Base-by-base conservation (phyloP, 2,113 vertebrate genomes). In the Sardina pilchardus region DNA sequence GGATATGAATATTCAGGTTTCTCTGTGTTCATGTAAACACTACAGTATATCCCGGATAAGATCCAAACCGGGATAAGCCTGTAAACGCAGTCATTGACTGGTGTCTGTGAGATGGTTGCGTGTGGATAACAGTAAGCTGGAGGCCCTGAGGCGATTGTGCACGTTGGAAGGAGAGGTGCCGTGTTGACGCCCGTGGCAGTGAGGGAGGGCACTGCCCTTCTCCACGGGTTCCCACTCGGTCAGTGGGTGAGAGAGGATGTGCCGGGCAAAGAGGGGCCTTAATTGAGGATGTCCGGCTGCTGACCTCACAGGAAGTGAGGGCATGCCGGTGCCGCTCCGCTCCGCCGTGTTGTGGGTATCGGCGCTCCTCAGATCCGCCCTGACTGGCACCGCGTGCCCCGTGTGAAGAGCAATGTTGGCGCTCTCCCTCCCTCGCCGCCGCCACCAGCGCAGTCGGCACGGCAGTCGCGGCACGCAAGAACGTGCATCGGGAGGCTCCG, bases 261-360 rank as follows among this genome's bases (percentile, higher is more conserved):
- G 4, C 5, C 9, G 24, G 36, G 43, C n/a, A n/a, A 3, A 67
- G 30, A 45, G n/a, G 30, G 53, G n/a, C 12, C 78, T 34, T 85
- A 83, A 90, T 88, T 88, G 84, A 84, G 81, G 85, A 88, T 82
- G 56, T 88, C 50, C 88, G 85, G 84, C 81, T 78, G 56, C 53
- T 83, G 84, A 75, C 67, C 75, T 24, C 4, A 19, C 34, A 81
- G 83, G 63, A 83, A 84, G 53, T 6, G 30, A 39, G 42, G 30
- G 26, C 81, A 36, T 88, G 44, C 42, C 17, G 36, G 42, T 63
- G 39, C 24, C 86, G 56, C 4, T 67, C 6, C 10, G 59, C n/a
- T n/a, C n/a, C n/a, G n/a, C n/a, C n/a, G 7, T 67, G 6, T 26
- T 63, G 26, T 71, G 63, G n/a, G 26, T 26, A 71, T 71, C 63